phyloP scores from a whole-genome alignment of 2,113 vertebrate species.

The Clinocottus analis region DNA sequence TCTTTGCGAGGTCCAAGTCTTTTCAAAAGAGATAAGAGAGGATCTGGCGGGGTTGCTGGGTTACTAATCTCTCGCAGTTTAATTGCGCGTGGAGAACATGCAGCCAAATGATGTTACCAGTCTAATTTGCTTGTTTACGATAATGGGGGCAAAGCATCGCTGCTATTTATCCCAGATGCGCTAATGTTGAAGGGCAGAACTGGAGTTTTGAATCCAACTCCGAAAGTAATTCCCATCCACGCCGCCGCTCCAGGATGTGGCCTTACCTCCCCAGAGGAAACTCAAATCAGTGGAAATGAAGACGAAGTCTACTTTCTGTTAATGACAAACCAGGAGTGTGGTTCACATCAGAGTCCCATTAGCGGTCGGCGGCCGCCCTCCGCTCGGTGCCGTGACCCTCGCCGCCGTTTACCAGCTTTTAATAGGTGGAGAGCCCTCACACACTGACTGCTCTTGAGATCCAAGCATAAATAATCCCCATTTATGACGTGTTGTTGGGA shows the following conservation, averaged over 20 bases:
- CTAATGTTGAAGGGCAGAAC: constrained; percentile 9
- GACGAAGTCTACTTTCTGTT: constrained; percentile 22
- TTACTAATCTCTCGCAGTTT: constrained; percentile 31
- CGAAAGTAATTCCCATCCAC: background rate
- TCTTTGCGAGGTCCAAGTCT: constrained; percentile 8
- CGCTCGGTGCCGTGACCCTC: constrained; percentile 4
- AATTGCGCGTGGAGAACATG: constrained; percentile 38
- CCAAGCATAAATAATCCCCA: background rate
- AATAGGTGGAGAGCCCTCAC: constrained; percentile 15
- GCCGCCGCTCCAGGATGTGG: background rate
- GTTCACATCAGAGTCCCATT: constrained; percentile 52
- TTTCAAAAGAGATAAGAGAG: constrained; percentile 22
- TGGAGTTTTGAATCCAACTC: background rate
- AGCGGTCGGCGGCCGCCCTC: constrained; percentile 51
- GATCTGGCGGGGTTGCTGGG: constrained; percentile 5
- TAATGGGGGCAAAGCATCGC: constrained; percentile 8
- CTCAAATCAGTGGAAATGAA: constrained; percentile 10
- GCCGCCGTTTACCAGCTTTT: background rate
- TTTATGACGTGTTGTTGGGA: background rate
- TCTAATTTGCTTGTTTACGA: constrained; percentile 47
- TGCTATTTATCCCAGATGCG: constrained; percentile 20
- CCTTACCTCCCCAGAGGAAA: background rate
- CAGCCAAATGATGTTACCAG: constrained; percentile 28
- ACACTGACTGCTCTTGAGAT: constrained; percentile 12
- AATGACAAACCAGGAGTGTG: constrained; percentile 32